A percentile compares a stretch with the other conserved stretches of the same genome.
phyloP scores from a whole-genome alignment of 2,797 vertebrate genomes.

The Argya squamiceps region DNA sequence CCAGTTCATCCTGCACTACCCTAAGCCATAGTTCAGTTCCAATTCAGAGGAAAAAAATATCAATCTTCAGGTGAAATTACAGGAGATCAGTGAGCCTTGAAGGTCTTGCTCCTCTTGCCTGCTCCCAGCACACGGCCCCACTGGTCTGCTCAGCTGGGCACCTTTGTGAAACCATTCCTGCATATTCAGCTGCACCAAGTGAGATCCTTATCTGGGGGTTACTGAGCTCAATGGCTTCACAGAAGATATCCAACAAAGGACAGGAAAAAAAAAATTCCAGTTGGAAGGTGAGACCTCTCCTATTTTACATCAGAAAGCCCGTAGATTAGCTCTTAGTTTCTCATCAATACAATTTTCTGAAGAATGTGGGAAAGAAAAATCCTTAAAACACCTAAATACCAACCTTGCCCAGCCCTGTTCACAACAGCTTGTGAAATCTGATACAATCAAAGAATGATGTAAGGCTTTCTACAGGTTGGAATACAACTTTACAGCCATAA shows the following conservation, averaged over 20 bases:
- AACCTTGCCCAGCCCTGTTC: not conserved
- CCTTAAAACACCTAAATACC: not conserved
- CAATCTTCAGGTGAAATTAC: constrained; percentile 38
- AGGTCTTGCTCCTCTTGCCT: not conserved
- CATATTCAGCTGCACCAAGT: not conserved
- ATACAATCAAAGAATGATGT: not conserved
- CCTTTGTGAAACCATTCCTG: constrained; percentile 7
- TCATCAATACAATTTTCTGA: constrained; percentile 1
- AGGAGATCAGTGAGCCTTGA: not conserved
- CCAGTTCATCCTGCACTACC: not conserved
- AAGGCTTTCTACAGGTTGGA: not conserved
- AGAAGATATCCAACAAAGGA: constrained; percentile 3
- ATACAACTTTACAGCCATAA: not conserved
- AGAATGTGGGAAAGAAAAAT: not conserved
- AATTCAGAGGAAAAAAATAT: not conserved
- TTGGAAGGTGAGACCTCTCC: not conserved
- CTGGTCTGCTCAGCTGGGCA: not conserved
- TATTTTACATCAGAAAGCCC: constrained; percentile 1
- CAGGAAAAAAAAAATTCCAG: not conserved
- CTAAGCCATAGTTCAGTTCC: not conserved
- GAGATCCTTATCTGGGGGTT: not conserved
- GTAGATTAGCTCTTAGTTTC: not conserved
- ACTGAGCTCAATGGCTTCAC: not conserved
- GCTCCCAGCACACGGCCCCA: not conserved
- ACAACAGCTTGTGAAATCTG: not conserved